phyloP scores from a whole-genome alignment of 1,140 invertebrate genomes.

The Ips typographus region DNA sequence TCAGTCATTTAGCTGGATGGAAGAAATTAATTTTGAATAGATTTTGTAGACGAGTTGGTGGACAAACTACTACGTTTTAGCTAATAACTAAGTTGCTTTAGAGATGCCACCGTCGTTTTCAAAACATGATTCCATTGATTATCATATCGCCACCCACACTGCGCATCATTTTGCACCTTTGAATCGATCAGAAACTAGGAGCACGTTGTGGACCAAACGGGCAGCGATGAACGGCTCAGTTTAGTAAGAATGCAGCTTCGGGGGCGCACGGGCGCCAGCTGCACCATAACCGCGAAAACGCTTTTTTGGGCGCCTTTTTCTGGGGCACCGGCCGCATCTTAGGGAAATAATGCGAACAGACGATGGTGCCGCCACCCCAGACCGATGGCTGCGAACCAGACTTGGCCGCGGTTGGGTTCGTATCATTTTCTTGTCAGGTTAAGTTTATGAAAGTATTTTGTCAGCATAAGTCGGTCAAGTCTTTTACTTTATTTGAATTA shows the following conservation, averaged over 20 bases:
- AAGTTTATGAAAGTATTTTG: too few relatives aligned
- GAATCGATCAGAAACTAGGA: constrained; percentile 25
- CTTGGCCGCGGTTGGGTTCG: constrained; percentile 35
- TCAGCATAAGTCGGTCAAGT: too few relatives aligned
- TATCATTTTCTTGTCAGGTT: constrained; percentile 7
- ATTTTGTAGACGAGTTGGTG: too few relatives aligned
- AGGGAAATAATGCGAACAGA: constrained; percentile 29
- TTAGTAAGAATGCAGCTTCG: constrained; percentile 30
- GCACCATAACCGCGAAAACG: constrained; percentile 33
- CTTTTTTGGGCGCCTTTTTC: constrained; percentile 32
- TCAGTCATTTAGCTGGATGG: too few relatives aligned
- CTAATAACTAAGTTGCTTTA: background rate
- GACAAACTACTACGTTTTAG: too few relatives aligned
- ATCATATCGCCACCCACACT: constrained; percentile 23
- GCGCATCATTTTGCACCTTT: constrained; percentile 30
- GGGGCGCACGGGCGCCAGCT: constrained; percentile 23
- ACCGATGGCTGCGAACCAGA: constrained; percentile 33
- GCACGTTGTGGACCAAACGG: constrained; percentile 23
- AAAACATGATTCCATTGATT: constrained; percentile 10
- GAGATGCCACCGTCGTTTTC: background rate
- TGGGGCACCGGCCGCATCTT: constrained; percentile 23
- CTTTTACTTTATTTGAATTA: too few relatives aligned
- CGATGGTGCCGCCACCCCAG: constrained; percentile 35
- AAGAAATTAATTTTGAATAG: too few relatives aligned
- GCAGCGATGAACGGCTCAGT: constrained; percentile 1